phyloP scores from a whole-genome alignment of 2,797 vertebrate species.

The Clarias platycephalus region DNA sequence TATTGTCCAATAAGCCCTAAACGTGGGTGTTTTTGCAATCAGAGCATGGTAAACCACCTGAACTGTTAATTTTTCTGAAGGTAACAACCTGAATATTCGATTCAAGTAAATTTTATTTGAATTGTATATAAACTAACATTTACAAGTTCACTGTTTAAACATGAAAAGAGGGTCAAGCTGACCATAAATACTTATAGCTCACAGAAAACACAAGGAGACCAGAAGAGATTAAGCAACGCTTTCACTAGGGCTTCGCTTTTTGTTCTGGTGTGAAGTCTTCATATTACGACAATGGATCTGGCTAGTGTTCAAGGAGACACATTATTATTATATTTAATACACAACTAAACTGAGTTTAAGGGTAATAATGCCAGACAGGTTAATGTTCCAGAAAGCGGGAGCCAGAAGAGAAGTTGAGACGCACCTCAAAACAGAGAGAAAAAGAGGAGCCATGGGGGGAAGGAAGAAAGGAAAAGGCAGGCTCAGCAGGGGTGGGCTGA shows the following conservation, averaged over 20 bases:
- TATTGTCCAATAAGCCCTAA: background rate
- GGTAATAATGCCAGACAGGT: background rate
- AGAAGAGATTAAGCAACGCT: background rate
- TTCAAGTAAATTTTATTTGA: too few species aligned
- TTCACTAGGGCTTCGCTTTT: background rate
- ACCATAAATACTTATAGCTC: background rate
- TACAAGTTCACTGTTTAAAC: background rate
- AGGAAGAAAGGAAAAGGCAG: constrained; percentile 70
- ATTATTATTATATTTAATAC: background rate
- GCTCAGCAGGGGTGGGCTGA: constrained; percentile 63
- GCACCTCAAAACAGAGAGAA: constrained; percentile 82
- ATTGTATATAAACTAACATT: background rate
- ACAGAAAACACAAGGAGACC: background rate
- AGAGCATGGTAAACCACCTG: background rate
- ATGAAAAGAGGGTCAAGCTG: background rate
- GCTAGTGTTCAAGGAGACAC: background rate
- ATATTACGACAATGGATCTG: background rate
- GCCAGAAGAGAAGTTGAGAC: constrained; percentile 58
- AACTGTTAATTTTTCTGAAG: background rate
- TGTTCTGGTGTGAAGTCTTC: background rate
- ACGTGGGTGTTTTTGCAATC: background rate
- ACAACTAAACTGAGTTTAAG: background rate
- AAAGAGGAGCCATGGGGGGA: constrained; percentile 77
- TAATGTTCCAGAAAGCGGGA: background rate
- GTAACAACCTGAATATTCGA: too few species aligned